phyloP scores from a whole-genome alignment of 2,888 invertebrate genomes.

The Ischnura elegans region DNA sequence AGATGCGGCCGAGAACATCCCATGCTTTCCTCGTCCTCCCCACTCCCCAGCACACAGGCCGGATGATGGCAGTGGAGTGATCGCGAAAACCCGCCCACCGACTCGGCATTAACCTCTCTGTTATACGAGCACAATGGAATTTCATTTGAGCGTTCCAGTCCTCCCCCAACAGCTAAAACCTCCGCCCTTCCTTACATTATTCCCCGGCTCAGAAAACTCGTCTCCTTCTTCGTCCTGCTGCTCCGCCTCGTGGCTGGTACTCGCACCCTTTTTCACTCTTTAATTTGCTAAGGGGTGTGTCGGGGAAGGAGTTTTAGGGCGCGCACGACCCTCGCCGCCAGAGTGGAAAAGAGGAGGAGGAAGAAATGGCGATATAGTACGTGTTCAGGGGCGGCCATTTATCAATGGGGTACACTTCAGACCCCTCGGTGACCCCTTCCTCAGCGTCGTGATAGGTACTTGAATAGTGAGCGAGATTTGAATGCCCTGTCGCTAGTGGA shows the following conservation, averaged over 20 bases:
- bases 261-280: conserved; percentile 52
- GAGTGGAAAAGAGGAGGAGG: no score
- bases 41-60: background rate
- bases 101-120: conserved; percentile 64
- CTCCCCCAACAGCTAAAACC: background rate
- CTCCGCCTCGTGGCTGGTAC: no score
- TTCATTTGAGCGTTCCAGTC: conserved; percentile 58
- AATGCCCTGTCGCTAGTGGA: no score
- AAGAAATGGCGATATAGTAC: no score
- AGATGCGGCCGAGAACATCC: background rate
- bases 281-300: conserved; percentile 49
- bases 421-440: no score
- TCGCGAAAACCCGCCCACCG: conserved; percentile 30
- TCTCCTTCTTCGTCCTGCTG: background rate
- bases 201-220: background rate
- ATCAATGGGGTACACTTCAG: no score
- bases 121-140: conserved; percentile 67
- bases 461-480: no score
- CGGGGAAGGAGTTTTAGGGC: background rate
- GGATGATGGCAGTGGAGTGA: conserved; percentile 24
- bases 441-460: no score
- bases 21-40: conserved; percentile 36
- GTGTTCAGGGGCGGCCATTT: no score
- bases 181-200: conserved; percentile 40
- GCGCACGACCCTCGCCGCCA: no score